Conservation (phyloP, 1,140 invertebrate genomes). For the Sycophila sp. region DNA sequence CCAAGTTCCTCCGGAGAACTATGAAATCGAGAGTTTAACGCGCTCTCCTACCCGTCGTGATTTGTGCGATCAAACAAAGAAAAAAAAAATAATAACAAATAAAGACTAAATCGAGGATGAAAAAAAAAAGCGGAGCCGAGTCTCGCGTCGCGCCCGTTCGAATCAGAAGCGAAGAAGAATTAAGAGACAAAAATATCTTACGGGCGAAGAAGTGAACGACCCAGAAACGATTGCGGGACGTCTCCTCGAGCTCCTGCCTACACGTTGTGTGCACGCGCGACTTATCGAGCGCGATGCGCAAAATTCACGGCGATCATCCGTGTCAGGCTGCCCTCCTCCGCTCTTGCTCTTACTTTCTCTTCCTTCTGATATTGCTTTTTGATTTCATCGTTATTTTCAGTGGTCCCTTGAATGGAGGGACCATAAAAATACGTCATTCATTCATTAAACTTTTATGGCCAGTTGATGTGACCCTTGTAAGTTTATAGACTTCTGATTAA, state of each 20-base stretch:
- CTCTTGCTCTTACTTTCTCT: neutral
- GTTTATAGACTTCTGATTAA: no score
- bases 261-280: neutral
- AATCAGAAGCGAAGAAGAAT: slow-evolving; percentile 11
- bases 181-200: slow-evolving; percentile 37
- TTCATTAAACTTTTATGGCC: neutral
- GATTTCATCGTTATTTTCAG: slow-evolving; percentile 26
- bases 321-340: neutral
- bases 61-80: slow-evolving; percentile 26
- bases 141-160: neutral
- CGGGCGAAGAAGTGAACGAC: slow-evolving; percentile 25
- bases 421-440: neutral
- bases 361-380: neutral
- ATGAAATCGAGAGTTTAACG: slow-evolving; percentile 17
- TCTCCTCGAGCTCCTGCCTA: slow-evolving; percentile 10
- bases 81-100: neutral
- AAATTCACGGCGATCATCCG: neutral
- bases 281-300: slow-evolving; percentile 5
- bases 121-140: no score
- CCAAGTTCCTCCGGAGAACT: neutral
- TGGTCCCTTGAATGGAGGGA: neutral
- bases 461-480: no score
- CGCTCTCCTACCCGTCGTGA: neutral
- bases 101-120: neutral
- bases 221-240: neutral